Evolutionary conservation across 2,888 invertebrate genomes (phyloP).

Genomic region (Mycogona germanica): DNA sequence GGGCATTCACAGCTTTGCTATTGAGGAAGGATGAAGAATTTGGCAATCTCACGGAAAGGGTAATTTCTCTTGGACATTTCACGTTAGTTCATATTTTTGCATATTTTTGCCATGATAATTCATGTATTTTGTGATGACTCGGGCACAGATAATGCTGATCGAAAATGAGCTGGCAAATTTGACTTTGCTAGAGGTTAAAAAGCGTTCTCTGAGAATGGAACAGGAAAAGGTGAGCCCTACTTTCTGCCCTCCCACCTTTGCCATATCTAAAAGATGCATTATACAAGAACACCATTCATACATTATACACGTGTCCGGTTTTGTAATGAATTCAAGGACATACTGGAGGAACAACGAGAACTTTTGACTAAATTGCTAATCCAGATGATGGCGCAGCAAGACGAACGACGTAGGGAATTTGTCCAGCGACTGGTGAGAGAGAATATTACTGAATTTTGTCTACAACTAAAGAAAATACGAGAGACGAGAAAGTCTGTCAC

Average conservation of each 20-base stretch:
- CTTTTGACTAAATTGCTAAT: slow-evolving; percentile 17
- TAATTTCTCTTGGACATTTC: not conserved
- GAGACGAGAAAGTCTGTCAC: too few relatives aligned
- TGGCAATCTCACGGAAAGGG: slow-evolving; percentile 14
- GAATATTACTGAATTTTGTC: too few relatives aligned
- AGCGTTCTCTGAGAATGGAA: slow-evolving; percentile 15
- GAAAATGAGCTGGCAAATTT: slow-evolving; percentile 20
- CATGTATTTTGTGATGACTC: not conserved
- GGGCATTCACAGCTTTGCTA: slow-evolving; percentile 15
- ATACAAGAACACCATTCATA: too few relatives aligned
- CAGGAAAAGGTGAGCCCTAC: slow-evolving; percentile 14
- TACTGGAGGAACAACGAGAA: slow-evolving; percentile 18
- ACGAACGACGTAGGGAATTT: slow-evolving; percentile 16
- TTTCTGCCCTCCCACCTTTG: too few relatives aligned
- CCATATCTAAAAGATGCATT: too few relatives aligned
- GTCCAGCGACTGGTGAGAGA: slow-evolving; percentile 16
- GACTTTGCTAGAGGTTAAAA: slow-evolving; percentile 19
- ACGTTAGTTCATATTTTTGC: not conserved
- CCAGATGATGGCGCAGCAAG: slow-evolving; percentile 17
- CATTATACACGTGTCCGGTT: not conserved
- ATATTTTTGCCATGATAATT: not conserved
- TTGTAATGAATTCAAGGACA: slow-evolving; percentile 12
- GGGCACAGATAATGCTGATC: slow-evolving; percentile 11
- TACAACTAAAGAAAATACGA: too few relatives aligned
- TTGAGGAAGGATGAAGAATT: slow-evolving; percentile 17